Evolutionary conservation across 1,140 invertebrate species (phyloP).

Genomic region (Lasaia peninsularis): DNA sequence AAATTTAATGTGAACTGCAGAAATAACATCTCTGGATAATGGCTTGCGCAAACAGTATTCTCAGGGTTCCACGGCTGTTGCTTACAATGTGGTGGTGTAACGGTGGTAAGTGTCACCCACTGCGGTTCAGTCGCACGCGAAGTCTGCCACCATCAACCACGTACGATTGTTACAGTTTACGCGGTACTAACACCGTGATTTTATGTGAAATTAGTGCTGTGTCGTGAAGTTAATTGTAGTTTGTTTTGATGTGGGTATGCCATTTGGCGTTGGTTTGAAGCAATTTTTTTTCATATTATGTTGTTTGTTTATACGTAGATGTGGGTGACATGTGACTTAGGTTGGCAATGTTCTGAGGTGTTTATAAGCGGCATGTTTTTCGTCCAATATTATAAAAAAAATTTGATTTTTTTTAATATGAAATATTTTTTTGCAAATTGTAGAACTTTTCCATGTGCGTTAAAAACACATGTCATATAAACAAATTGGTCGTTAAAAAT

Average conservation of each 20-base stretch:
- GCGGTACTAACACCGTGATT: slow-evolving; percentile 15
- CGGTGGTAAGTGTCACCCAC: slow-evolving; percentile 41
- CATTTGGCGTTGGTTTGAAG: no score
- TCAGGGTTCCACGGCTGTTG: slow-evolving; percentile 57
- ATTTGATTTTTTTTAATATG: no score
- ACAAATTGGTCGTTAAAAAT: no score
- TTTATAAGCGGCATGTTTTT: no score
- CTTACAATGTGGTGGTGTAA: slow-evolving; percentile 61
- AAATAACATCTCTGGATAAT: slow-evolving; percentile 36
- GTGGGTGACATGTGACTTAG: no score
- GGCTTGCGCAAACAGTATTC: slow-evolving; percentile 62
- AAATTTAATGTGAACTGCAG: slow-evolving; percentile 4
- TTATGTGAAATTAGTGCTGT: slow-evolving; percentile 15
- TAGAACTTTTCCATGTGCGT: no score
- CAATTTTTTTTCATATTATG: no score
- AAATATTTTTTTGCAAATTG: no score
- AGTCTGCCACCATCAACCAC: slow-evolving; percentile 47
- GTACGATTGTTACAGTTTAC: slow-evolving; percentile 33
- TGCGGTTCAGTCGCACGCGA: slow-evolving; percentile 46
- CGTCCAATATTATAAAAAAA: no score
- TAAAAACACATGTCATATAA: no score
- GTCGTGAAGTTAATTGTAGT: background rate
- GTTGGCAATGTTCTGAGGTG: no score
- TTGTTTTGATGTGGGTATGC: slow-evolving; percentile 6
- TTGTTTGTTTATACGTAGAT: no score